phyloP scores from a whole-genome alignment of 2,113 vertebrate species.

The Antennarius striatus region DNA sequence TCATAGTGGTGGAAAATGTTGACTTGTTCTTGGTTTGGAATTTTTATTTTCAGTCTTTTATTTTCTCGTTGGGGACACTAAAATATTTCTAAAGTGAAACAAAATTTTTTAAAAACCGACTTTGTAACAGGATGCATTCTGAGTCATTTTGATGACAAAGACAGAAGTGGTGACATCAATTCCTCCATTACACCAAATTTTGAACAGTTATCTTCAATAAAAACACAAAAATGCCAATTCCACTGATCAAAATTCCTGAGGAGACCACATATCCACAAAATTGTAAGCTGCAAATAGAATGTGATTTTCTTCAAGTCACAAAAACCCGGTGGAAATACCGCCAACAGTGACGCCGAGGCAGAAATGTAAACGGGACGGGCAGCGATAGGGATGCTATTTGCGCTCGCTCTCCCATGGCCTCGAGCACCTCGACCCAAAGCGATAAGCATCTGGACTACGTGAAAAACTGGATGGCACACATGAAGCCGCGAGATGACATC shows the following conservation, averaged over 20 bases:
- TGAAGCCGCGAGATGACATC: conserved; percentile 1
- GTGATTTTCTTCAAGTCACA: conserved; percentile 14
- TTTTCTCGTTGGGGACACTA: too few relatives aligned
- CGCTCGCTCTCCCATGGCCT: conserved; percentile 66
- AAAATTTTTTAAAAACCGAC: too few relatives aligned
- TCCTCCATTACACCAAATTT: too few relatives aligned
- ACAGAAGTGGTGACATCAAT: too few relatives aligned
- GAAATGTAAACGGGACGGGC: conserved; percentile 68
- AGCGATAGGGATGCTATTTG: conserved; percentile 60
- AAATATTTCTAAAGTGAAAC: too few relatives aligned
- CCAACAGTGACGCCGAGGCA: conserved; percentile 1
- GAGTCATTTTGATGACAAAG: too few relatives aligned
- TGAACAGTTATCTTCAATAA: too few relatives aligned
- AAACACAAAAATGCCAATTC: not conserved
- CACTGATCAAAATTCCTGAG: not conserved
- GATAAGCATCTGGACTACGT: conserved; percentile 58
- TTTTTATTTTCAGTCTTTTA: too few relatives aligned
- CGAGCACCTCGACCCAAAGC: conserved; percentile 51
- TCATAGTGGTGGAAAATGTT: too few relatives aligned
- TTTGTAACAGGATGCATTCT: too few relatives aligned
- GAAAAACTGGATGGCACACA: conserved; percentile 14
- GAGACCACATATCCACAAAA: not conserved
- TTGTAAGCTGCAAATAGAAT: not conserved
- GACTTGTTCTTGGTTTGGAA: too few relatives aligned
- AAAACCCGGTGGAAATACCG: conserved; percentile 3